Evolutionary conservation across 2,888 invertebrate species (phyloP).

Genomic region (Acrobasis consociella): DNA sequence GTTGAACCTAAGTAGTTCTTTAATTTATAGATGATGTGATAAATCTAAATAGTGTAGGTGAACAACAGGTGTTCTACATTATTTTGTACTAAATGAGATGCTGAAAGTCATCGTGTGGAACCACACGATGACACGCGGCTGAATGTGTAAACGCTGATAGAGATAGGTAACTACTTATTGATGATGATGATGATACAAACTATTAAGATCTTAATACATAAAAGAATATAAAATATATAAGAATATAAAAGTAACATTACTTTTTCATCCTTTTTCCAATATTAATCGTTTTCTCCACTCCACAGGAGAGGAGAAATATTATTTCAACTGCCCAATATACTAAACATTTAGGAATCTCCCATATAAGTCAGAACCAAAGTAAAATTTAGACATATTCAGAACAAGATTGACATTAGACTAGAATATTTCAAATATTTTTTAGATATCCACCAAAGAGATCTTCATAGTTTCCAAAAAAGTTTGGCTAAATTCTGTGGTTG

Average conservation of each 20-base stretch:
- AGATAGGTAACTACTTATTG: too few relatives aligned
- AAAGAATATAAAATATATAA: neutral
- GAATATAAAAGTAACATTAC: neutral
- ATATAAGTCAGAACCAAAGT: constrained; percentile 4
- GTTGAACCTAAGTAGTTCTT: too few relatives aligned
- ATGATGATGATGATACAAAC: neutral
- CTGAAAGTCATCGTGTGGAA: too few relatives aligned
- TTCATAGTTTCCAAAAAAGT: constrained; percentile 11
- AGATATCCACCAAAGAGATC: neutral
- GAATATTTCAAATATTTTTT: neutral
- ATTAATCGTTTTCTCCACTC: constrained; percentile 19
- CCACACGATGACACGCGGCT: too few relatives aligned
- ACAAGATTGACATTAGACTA: neutral
- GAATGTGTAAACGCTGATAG: too few relatives aligned
- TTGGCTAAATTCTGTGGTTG: constrained; percentile 14
- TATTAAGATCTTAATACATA: neutral
- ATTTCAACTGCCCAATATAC: constrained; percentile 9
- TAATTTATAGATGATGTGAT: too few relatives aligned
- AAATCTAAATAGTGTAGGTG: too few relatives aligned
- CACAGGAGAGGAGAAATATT: constrained; percentile 18
- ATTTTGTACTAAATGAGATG: too few relatives aligned
- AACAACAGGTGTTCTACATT: too few relatives aligned
- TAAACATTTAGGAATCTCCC: constrained; percentile 8
- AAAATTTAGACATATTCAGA: neutral
- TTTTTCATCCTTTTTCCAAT: constrained; percentile 10